Evolutionary conservation across 2,888 invertebrate genomes (phyloP), one percentile per base, ranked within the genome.

Genomic region (Ryuthela nishihirai): DNA sequence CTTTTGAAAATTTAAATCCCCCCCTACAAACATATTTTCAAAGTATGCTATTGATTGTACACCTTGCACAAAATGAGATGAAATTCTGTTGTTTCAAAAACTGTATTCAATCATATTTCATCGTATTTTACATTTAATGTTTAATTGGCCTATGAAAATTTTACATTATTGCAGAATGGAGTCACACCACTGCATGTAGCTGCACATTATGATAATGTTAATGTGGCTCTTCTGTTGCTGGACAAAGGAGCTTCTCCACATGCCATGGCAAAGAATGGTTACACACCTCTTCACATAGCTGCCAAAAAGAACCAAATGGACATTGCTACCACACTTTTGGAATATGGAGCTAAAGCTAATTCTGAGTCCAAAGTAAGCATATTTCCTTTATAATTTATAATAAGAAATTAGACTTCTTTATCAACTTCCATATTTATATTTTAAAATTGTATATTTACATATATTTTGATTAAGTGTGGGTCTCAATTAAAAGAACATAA

Each of bases 111-210:
- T 26, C 6, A 1, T 17, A 25, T 43, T 43, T 29, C 2, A 20
- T 10, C n/a, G 4, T 3, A 12, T 29, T 15, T 17, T 35, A 12
- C 6, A 21, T 2, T 15, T 46, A 15, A 7, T 15, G 21, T 20
- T 17, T 32, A 35, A 38, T 15, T 38, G 38, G n/a, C 17, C 17
- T 10, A 23, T 7, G 10, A 20, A 26, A 4, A 9, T 3, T 17
- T 10, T 5, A 23, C 23, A 39, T 9, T 39, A 1, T 50, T 62
- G 41, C 69, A 87, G 81, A 97, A 97, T 72, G 95, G 94, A 9
- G 93, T 99, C 66, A 98, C 98, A 1, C 97, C 99, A 0, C 80
- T 99, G 23, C 98, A 99, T 75, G 93, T 99, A 35, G 98, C 98
- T 2, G 90, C 95, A 3, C 98, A 99, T 73, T 99, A 99, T 73